Evolutionary conservation across 2,113 vertebrate genomes (phyloP).

Genomic region (Tenebrosternarchus preto): DNA sequence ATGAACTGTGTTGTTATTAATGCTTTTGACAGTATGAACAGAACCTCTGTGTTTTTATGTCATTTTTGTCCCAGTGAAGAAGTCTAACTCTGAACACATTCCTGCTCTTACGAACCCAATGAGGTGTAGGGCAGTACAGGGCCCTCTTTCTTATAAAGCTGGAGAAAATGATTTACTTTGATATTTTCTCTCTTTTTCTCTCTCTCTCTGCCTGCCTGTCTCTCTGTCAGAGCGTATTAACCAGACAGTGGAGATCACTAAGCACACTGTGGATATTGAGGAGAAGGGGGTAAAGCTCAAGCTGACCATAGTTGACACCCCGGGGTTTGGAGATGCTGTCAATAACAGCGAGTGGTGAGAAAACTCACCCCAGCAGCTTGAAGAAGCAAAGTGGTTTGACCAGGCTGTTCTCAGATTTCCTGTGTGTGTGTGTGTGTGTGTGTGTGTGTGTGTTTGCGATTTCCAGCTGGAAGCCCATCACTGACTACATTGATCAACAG

Average conservation of each 20-base stretch:
- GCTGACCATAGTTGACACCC: slow-evolving; percentile 96
- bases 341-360: slow-evolving; percentile 97
- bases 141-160: too few relatives aligned
- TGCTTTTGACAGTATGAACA: not conserved
- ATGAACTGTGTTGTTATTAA: not conserved
- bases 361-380: not conserved
- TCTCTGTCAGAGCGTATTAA: slow-evolving; percentile 86
- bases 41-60: too few relatives aligned
- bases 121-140: too few relatives aligned
- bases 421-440: slow-evolving; percentile 51
- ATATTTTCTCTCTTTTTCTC: too few relatives aligned
- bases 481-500: slow-evolving; percentile 97
- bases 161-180: too few relatives aligned
- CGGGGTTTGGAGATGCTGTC: slow-evolving; percentile 95
- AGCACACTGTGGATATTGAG: slow-evolving; percentile 97
- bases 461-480: slow-evolving; percentile 93
- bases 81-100: too few relatives aligned
- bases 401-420: not conserved
- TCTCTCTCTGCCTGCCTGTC: not conserved
- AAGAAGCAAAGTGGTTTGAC: not conserved
- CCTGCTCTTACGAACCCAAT: too few relatives aligned
- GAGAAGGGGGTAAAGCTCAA: slow-evolving; percentile 99
- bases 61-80: too few relatives aligned
- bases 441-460: slow-evolving; percentile 55
- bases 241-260: slow-evolving; percentile 96